Evolutionary conservation across 2,113 vertebrate genomes (phyloP).

Genomic region (Lagopus muta): DNA sequence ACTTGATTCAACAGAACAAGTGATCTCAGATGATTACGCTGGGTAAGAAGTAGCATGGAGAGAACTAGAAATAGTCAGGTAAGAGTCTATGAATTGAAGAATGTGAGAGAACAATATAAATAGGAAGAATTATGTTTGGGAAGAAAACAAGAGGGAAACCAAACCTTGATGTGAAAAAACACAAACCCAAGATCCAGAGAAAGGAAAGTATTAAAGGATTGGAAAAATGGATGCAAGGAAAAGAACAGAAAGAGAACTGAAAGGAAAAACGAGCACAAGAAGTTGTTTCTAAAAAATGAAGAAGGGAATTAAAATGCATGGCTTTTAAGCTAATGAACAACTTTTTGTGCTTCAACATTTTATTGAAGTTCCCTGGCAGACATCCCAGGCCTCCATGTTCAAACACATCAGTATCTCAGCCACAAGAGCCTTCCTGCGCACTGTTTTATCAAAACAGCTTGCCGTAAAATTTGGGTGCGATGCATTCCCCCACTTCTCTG

Average conservation of each 20-base stretch:
- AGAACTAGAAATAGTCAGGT: neutral
- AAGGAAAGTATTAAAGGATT: neutral
- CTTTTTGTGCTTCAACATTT: constrained; percentile 10
- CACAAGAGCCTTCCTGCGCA: neutral
- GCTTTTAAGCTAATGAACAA: constrained; percentile 44
- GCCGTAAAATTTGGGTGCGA: neutral
- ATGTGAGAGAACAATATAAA: neutral
- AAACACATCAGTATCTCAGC: neutral
- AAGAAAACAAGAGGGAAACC: neutral
- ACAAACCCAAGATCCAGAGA: neutral
- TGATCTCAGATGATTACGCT: neutral
- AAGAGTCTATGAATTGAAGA: neutral
- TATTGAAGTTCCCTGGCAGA: constrained; percentile 28
- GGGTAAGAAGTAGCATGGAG: neutral
- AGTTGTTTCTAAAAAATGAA: constrained; percentile 19
- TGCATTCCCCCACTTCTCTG: neutral
- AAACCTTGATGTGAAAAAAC: neutral
- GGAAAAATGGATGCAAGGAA: neutral
- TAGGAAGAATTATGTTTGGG: neutral
- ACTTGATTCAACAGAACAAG: neutral
- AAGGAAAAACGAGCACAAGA: neutral
- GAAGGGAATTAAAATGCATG: neutral
- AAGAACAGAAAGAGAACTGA: neutral
- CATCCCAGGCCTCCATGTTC: neutral
- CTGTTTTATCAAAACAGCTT: neutral